Conservation (phyloP, 2,888 invertebrate species). For the Aphelenchoides bicaudatus region DNA sequence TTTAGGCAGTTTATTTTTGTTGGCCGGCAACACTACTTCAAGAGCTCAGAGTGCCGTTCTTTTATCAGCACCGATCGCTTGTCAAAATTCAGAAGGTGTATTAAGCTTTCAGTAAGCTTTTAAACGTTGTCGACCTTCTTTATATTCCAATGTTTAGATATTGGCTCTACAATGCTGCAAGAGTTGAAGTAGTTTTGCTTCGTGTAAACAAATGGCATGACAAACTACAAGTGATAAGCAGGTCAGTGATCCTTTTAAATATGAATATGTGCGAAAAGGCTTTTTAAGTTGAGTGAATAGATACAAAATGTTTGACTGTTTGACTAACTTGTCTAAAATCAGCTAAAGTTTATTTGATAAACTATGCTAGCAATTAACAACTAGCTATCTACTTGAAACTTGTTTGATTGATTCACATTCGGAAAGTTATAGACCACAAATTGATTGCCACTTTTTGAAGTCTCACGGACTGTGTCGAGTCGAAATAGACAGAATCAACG, state of each 20-base stretch:
- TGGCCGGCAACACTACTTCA: conserved; percentile 57
- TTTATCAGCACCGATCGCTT: conserved; percentile 55
- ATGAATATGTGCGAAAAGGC: too few relatives aligned
- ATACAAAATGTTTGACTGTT: background rate
- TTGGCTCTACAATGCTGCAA: conserved; percentile 58
- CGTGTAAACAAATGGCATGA: conserved; percentile 35
- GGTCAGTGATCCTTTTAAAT: too few relatives aligned
- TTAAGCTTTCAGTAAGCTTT: conserved; percentile 47
- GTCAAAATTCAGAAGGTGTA: conserved; percentile 50
- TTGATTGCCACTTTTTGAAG: conserved; percentile 52
- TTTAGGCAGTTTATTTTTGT: conserved; percentile 46
- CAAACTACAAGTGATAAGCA: conserved; percentile 52
- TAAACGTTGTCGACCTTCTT: background rate
- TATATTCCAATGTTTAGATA: conserved; percentile 41
- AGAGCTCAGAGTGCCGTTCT: conserved; percentile 50
- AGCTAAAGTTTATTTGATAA: too few relatives aligned
- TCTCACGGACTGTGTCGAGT: conserved; percentile 33
- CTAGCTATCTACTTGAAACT: too few relatives aligned
- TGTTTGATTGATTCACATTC: too few relatives aligned
- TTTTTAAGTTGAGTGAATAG: too few relatives aligned
- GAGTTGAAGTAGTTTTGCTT: conserved; percentile 53
- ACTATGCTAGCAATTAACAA: too few relatives aligned
- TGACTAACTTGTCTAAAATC: too few relatives aligned
- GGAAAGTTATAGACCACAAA: conserved; percentile 42
- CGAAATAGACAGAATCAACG: conserved; percentile 43